Percentiles rank a stretch among this genome's conserved stretches.
These are phyloP conservation scores for Heliopora coerulea DNA, from an alignment of 92 coral and sea anemone species.

Conservation along the genomic window DNA sequence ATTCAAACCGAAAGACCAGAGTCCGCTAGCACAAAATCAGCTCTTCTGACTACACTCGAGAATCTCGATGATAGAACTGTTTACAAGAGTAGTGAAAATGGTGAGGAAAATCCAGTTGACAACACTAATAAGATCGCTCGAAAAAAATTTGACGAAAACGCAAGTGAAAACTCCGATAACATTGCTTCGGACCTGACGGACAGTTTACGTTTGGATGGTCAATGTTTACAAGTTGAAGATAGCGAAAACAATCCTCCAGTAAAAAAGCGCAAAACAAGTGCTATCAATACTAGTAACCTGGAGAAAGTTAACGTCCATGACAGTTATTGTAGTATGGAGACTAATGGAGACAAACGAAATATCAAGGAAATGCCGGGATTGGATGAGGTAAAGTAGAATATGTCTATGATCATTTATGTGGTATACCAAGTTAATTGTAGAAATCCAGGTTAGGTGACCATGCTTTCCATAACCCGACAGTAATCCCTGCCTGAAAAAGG, in stretches of 20 bases:
- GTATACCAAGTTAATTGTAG: no score
- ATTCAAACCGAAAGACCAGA: not conserved
- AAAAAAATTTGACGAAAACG: not conserved
- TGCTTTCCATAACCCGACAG: no score
- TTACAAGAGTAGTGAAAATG: not conserved
- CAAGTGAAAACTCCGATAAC: not conserved
- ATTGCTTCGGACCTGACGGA: not conserved
- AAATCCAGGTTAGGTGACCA: no score
- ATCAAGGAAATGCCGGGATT: not conserved
- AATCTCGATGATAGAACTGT: no score
- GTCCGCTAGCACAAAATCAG: no score
- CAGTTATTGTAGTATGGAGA: not conserved
- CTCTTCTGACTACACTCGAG: no score
- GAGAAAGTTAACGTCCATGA: conserved; percentile 6
- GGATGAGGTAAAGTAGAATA: conserved; percentile 29
- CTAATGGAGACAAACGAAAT: not conserved
- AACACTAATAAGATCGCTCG: not conserved
- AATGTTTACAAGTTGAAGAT: not conserved
- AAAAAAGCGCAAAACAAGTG: conserved; percentile 31
- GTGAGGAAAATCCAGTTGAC: not conserved
- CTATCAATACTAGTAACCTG: not conserved
- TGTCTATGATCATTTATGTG: no score
- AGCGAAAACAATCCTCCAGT: not conserved
- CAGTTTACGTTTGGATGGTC: not conserved
- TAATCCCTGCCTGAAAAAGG: no score